Conservation (phyloP, 2,797 vertebrate genomes). For the Gymnothorax reevesii region DNA sequence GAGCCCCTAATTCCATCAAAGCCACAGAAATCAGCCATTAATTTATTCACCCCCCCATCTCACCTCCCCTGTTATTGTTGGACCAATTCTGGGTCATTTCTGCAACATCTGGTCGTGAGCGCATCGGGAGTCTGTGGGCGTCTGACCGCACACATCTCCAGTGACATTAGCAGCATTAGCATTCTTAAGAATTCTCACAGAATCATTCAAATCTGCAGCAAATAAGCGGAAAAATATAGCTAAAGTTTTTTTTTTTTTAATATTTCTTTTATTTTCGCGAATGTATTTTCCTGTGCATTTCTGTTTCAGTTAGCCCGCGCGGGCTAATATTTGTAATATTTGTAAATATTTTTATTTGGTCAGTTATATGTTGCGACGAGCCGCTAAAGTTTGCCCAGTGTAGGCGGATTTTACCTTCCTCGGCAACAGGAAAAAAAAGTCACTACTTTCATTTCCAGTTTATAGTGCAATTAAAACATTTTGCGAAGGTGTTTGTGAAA, state of each 20-base stretch:
- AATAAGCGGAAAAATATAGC: not conserved
- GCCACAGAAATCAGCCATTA: slow-evolving; percentile 95
- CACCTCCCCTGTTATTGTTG: slow-evolving; percentile 49
- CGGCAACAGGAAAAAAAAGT: slow-evolving; percentile 1
- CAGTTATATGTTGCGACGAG: not conserved
- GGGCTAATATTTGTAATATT: not conserved
- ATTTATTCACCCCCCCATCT: slow-evolving; percentile 83
- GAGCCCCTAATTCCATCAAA: slow-evolving; percentile 99
- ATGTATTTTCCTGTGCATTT: not conserved
- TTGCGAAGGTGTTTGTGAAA: slow-evolving; percentile 57
- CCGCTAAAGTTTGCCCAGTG: not conserved
- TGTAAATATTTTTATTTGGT: not conserved
- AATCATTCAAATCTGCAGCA: not conserved
- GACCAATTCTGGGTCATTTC: slow-evolving; percentile 89
- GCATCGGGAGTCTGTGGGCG: slow-evolving; percentile 67
- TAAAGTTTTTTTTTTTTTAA: slow-evolving; percentile 9
- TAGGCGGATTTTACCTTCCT: not conserved
- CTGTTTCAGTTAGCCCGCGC: not conserved
- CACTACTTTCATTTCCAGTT: slow-evolving; percentile 17
- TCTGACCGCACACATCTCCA: slow-evolving; percentile 52
- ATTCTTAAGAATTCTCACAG: not conserved
- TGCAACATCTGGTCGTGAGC: slow-evolving; percentile 94
- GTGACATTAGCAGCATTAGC: slow-evolving; percentile 58
- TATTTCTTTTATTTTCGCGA: not conserved
- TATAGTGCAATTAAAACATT: slow-evolving; percentile 14